Percentiles rank a stretch among this genome's conserved stretches.
These are phyloP conservation scores for Catharus bicknelli DNA, from an alignment of 2,113 vertebrate species.

Conservation along the genomic window DNA sequence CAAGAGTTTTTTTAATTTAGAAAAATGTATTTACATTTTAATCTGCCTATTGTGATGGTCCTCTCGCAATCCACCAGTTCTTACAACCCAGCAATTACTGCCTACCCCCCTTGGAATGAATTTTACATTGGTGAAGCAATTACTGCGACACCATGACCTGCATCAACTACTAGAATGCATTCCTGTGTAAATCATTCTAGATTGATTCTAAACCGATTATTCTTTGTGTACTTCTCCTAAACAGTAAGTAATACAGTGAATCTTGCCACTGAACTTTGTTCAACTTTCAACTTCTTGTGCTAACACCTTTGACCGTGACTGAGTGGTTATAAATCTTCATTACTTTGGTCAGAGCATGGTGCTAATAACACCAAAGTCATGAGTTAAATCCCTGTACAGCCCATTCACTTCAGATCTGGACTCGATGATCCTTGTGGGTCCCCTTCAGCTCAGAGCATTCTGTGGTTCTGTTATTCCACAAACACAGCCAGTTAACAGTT, in stretches of 20 bases:
- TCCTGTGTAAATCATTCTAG: background rate
- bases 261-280: background rate
- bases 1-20: background rate
- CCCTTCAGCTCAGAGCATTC: background rate
- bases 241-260: background rate
- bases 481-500: background rate
- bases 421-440: background rate
- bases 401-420: background rate
- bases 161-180: background rate
- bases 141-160: background rate
- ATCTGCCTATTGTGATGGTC: background rate
- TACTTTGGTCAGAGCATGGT: background rate
- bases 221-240: background rate
- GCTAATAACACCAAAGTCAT: accelerated
- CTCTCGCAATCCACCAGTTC: background rate
- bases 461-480: background rate
- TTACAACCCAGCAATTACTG: background rate
- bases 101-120: background rate
- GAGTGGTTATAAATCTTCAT: background rate
- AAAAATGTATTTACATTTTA: background rate
- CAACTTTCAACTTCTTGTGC: background rate
- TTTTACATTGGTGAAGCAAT: background rate
- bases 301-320: background rate
- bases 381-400: background rate
- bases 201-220: background rate